Evolutionary conservation across 2,888 invertebrate genomes (phyloP).

Genomic region (Melanostoma scalare): DNA sequence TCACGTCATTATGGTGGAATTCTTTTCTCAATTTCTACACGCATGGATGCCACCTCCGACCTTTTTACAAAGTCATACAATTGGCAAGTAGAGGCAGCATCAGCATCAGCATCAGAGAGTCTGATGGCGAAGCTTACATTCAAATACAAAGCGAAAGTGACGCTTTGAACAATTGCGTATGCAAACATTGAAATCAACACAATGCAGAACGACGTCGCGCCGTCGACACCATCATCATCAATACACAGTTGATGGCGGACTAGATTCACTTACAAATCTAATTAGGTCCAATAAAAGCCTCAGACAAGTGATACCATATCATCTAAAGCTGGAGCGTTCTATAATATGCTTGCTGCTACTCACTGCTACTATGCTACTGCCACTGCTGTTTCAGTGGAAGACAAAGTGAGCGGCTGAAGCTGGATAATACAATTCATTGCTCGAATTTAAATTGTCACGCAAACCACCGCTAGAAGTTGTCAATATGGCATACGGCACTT

Average conservation of each 20-base stretch:
- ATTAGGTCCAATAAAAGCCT: slow-evolving; percentile 80
- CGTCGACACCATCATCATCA: slow-evolving; percentile 20
- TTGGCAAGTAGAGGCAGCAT: slow-evolving; percentile 33
- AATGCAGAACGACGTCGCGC: slow-evolving; percentile 23
- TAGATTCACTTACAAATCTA: slow-evolving; percentile 82
- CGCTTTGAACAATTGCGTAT: slow-evolving; percentile 72
- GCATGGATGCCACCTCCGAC: slow-evolving; percentile 66
- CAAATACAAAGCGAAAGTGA: slow-evolving; percentile 58
- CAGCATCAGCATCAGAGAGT: background rate
- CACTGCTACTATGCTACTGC: background rate
- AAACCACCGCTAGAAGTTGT: slow-evolving; percentile 71
- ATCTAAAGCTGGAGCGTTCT: slow-evolving; percentile 33
- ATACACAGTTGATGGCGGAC: slow-evolving; percentile 75
- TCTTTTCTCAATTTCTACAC: slow-evolving; percentile 63
- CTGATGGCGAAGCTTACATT: slow-evolving; percentile 7
- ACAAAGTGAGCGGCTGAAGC: slow-evolving; percentile 57
- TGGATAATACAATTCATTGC: slow-evolving; percentile 73
- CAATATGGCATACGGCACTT: slow-evolving; percentile 71
- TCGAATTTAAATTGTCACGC: slow-evolving; percentile 73
- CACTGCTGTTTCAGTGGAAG: slow-evolving; percentile 15
- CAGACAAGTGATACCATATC: slow-evolving; percentile 69
- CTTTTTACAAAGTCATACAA: slow-evolving; percentile 37
- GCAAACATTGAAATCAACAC: slow-evolving; percentile 70
- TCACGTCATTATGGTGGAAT: slow-evolving; percentile 65
- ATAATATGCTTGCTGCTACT: background rate